Evolutionary conservation across 2,888 invertebrate genomes (phyloP).

Genomic region (Cataglyphis cursor): DNA sequence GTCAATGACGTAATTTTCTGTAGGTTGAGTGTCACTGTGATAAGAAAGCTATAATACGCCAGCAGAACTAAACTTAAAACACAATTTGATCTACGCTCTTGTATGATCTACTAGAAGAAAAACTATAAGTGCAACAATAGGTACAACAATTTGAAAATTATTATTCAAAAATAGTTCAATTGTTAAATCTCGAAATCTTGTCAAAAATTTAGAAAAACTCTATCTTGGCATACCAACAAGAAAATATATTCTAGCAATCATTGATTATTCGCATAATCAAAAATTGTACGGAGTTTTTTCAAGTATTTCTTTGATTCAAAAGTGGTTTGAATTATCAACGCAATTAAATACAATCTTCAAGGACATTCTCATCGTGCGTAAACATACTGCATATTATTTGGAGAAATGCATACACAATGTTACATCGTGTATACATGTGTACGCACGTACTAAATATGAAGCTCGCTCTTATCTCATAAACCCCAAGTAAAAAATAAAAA

Average conservation of each 20-base stretch:
- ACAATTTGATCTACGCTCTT: constrained; percentile 62
- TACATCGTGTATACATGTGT: background rate
- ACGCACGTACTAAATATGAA: background rate
- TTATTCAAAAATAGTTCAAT: background rate
- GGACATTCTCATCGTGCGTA: constrained; percentile 7
- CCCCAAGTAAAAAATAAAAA: background rate
- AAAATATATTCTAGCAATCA: background rate
- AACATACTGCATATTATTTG: constrained; percentile 38
- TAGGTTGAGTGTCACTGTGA: constrained; percentile 78
- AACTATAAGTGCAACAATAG: background rate
- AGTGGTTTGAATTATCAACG: constrained; percentile 23
- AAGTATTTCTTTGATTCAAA: constrained; percentile 15
- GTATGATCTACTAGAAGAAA: constrained; percentile 1
- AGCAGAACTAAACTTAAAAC: constrained; percentile 60
- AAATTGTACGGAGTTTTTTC: background rate
- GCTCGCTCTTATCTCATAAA: constrained; percentile 15
- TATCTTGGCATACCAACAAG: background rate
- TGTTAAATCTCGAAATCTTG: background rate
- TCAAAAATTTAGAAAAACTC: background rate
- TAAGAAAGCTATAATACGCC: constrained; percentile 75
- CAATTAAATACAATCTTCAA: constrained; percentile 36
- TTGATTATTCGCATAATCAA: background rate
- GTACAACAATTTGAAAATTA: background rate
- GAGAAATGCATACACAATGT: constrained; percentile 32
- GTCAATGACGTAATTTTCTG: constrained; percentile 17